Conservation (phyloP, 2,797 vertebrate genomes). For the Xyrichtys novacula region DNA sequence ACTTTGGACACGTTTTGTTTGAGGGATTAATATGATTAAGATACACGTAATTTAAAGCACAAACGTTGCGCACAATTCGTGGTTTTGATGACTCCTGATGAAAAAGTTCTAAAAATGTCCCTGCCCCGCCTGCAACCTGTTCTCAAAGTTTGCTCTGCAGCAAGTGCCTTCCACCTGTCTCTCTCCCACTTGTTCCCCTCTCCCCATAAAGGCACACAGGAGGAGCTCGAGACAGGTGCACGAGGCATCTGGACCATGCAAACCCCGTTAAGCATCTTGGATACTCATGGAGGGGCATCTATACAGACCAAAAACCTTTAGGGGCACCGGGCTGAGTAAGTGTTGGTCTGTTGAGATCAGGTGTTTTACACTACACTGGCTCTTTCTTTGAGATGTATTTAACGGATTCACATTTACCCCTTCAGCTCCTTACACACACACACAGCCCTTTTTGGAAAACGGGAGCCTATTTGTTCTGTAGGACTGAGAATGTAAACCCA, state of each 20-base stretch:
- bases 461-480: slow-evolving; percentile 64
- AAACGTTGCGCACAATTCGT: background rate
- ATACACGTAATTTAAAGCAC: background rate
- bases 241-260: slow-evolving; percentile 69
- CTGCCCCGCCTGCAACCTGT: slow-evolving; percentile 18
- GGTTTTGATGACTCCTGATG: background rate
- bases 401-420: slow-evolving; percentile 37
- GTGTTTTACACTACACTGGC: slow-evolving; percentile 17
- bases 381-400: slow-evolving; percentile 28
- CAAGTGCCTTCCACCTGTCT: slow-evolving; percentile 79
- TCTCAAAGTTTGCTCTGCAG: slow-evolving; percentile 37
- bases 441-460: slow-evolving; percentile 11
- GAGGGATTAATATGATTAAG: background rate
- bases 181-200: slow-evolving; percentile 69
- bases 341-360: slow-evolving; percentile 19
- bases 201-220: slow-evolving; percentile 48
- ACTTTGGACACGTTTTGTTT: background rate
- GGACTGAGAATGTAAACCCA: slow-evolving; percentile 71
- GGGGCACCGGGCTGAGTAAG: background rate
- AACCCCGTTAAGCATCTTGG: slow-evolving; percentile 68
- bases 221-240: slow-evolving; percentile 74
- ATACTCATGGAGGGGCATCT: slow-evolving; percentile 12
- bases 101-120: background rate
- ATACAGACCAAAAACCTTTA: slow-evolving; percentile 11
- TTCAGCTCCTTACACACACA: background rate